phyloP scores from a whole-genome alignment of 2,888 invertebrate species.

The Metopia argyrocephala region DNA sequence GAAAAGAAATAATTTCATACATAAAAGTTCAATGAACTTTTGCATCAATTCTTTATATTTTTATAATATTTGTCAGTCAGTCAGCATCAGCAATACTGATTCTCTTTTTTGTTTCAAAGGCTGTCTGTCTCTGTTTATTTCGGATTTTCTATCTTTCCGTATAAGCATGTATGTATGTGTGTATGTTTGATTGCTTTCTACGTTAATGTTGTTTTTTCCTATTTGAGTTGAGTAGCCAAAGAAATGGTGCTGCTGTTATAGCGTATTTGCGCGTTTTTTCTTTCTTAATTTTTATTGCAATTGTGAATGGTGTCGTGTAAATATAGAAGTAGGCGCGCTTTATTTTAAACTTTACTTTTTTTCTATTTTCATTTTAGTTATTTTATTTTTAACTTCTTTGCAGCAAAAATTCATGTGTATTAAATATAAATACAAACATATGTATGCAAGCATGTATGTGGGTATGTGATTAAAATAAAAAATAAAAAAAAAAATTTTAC shows the following conservation, averaged over 20 bases:
- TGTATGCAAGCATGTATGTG: too few species aligned
- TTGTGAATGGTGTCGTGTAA: constrained; percentile 49
- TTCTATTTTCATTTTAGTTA: constrained; percentile 16
- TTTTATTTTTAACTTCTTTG: constrained; percentile 13
- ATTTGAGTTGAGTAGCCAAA: constrained; percentile 47
- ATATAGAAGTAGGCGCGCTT: constrained; percentile 52
- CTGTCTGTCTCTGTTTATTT: constrained; percentile 22
- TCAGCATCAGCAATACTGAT: neutral
- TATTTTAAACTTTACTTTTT: constrained; percentile 44
- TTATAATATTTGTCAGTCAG: constrained; percentile 51
- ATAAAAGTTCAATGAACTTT: constrained; percentile 66
- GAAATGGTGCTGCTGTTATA: constrained; percentile 8
- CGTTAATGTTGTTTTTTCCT: constrained; percentile 22
- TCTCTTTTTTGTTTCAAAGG: neutral
- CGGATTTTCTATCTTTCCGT: constrained; percentile 44
- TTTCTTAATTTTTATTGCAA: neutral
- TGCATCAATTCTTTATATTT: constrained; percentile 63
- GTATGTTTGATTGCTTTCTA: neutral
- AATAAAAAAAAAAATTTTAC: constrained; percentile 9
- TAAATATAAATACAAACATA: neutral
- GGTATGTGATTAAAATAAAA: neutral
- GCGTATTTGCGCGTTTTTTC: constrained; percentile 4
- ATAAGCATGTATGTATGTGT: neutral
- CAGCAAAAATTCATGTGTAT: constrained; percentile 38
- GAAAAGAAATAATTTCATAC: constrained; percentile 36